Base-by-base conservation (phyloP, 2,797 vertebrate species). In the Cynopterus sphinx region DNA sequence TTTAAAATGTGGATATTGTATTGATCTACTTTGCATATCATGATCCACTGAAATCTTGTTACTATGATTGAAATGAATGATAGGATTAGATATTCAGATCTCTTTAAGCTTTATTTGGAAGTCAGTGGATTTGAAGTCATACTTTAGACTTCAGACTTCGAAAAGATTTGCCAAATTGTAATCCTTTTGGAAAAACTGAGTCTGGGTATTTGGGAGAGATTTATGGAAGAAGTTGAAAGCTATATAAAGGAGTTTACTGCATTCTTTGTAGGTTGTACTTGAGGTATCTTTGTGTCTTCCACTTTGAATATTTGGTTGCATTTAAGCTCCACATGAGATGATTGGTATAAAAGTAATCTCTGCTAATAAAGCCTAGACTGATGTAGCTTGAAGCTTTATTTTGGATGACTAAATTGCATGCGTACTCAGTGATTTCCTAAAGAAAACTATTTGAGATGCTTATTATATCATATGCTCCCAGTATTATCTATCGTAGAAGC, bases 381-480 rank as follows among this genome's bases (percentile, higher is more conserved):
- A 61, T 4, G 74, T 11, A 86, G 51, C 21, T 83, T 73, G 39
- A 75, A n/a, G 49, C 51, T 87, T 79, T 96, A 70, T 73, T 93
- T 78, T 90, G 75, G 77, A 81, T 81, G 70, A 73, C 63, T 75
- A 71, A 41, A 53, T 43, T 73, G 59, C 13, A 67, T 8, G 49
- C 49, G 74, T 75, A 51, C 70, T 90, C 2, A 0, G 49, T 26
- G 68, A 86, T 67, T 95, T 96, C 94, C 59, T 82, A 39, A 82
- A 95, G 90, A 68, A 95, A 91, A 82, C 67, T 90, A 36, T 84
- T 83, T 41, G 46, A 17, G 63, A 79, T 86, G 63, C 95, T 96
- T 86, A 67, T 84, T 67, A 26, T 79, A 77, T 51, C 51, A 55
- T 19, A 24, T 4, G 3, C 67, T 79, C 51, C 82, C 74, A 68